Evolutionary conservation across 2,888 invertebrate species (phyloP), one percentile per base, ranked within the genome.

Genomic region (Dascillus cervinus): DNA sequence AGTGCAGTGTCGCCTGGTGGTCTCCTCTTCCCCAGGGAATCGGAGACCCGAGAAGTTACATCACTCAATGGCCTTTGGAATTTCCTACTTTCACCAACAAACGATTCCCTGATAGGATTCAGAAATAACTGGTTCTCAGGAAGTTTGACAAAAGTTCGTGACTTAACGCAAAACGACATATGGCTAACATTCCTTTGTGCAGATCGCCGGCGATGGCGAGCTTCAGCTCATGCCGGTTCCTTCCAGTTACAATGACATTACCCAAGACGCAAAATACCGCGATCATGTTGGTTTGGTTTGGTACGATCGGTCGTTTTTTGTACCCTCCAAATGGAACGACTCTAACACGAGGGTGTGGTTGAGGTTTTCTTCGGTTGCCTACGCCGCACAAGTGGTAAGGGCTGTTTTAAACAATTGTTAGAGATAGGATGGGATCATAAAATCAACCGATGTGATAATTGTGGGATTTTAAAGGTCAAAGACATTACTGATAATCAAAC

Each of bases 241-340:
- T 0, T 79, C 90, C 1, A 94, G 94, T 34, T 97, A 86, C 70
- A 96, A 96, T 59, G 97, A 97, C 61, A 76, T 97, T 8, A 89
- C 89, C 0, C 81, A 85, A 30, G 83, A 89, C 30, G 72, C 69
- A 13, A 65, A 70, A 0, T 60, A 94, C 2, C 69, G 95, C 6
- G 92, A 96, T 65, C 92, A 95, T 67, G 82, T 96, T 3, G 97
- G 97, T 0, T 79, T 92, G 53, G 96, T 89, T 8, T 97, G 97
- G 97, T 97, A 97, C 61, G 87, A 92, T 57, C 71, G 82, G 8
- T 73, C 73, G n/a, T 94, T 95, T 65, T 85, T 77, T 63, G 78
- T 85, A 9, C 85, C 91, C 0, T 60, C 67, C 11, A 72, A 76
- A 37, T 92, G 91, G 92, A 57, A 63, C 1, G 60, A 72, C 3